These are phyloP conservation scores for Pseudomyrmex cubaensis DNA, from an alignment of 1,140 invertebrate genomes.

Conservation along the genomic window DNA sequence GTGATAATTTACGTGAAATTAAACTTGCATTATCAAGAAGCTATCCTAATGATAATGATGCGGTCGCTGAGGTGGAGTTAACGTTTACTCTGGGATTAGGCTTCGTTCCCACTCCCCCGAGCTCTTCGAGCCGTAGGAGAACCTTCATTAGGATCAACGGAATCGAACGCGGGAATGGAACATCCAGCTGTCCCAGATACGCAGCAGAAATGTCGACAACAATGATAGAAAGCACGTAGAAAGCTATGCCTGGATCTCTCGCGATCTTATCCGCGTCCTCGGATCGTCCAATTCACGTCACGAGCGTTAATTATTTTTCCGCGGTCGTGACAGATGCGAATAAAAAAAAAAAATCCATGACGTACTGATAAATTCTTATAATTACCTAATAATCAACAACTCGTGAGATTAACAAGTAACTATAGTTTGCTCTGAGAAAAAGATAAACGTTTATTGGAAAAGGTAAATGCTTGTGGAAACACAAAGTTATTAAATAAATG, in stretches of 20 bases:
- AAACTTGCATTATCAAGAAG: constrained; percentile 64
- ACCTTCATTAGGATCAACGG: constrained; percentile 40
- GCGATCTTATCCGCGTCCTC: constrained; percentile 8
- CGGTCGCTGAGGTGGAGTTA: constrained; percentile 42
- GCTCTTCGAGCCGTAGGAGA: neutral
- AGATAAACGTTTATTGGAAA: too few species aligned
- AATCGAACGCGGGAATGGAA: neutral
- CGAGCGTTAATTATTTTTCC: constrained; percentile 12
- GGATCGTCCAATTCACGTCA: neutral
- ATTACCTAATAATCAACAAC: too few species aligned
- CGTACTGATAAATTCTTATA: too few species aligned
- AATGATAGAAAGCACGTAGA: constrained; percentile 34
- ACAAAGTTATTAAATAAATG: neutral
- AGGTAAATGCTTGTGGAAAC: neutral
- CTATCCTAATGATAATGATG: neutral
- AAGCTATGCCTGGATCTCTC: neutral
- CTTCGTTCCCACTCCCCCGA: neutral
- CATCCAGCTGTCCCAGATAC: constrained; percentile 3
- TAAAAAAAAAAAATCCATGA: too few species aligned
- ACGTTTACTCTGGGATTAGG: constrained; percentile 15
- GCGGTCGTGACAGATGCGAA: too few species aligned
- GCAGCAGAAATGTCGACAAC: constrained; percentile 18
- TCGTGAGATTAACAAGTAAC: too few species aligned
- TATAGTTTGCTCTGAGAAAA: too few species aligned
- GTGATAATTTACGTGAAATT: constrained; percentile 51